Evolutionary conservation across 2,888 invertebrate species (phyloP), one percentile per base, ranked within the genome.

Genomic region (Ernsta delagoae): DNA sequence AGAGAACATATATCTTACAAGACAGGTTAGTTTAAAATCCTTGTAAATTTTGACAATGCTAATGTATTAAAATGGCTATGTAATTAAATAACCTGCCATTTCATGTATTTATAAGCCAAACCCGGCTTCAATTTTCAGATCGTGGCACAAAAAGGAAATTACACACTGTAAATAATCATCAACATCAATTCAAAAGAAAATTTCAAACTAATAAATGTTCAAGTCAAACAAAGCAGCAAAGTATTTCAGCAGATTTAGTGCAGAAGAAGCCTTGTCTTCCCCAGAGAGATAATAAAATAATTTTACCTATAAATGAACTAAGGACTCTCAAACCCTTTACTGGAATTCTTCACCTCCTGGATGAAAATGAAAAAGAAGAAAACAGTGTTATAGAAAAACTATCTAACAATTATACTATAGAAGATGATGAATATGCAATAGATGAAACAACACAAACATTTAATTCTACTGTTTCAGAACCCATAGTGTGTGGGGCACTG

Each of bases 401-500:
- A 45, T 70, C 75, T 70, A 75, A 31, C 71, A 75, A 80, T 75
- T 75, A 79, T 70, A 77, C 84, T 54, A 88, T 90, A 78, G 92
- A 92, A 74, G 91, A 93, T 83, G 90, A 88, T 69, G 85, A 87
- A 60, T 75, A 75, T 75, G 64, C 67, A 56, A 66, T 63, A 11
- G 53, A 65, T 57, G 65, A 64, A 57, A 36, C 7, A 24, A 53
- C 9, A 8, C 36, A 50, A 34, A 61, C 6, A 36, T 59, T 59
- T 41, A 79, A 67, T 63, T 41, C 50, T 24, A 70, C 53, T 11
- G 39, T 24, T 31, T 16, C 71, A 56, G 75, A 86, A 71, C 83
- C 85, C 70, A 71, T 75, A 39, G 79, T 95, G 7, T 95, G 94
- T 82, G 94, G 92, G 75, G 94, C 95, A 11, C 81, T 95, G 71